A percentile compares a stretch with the other conserved stretches of the same genome.
These are phyloP conservation scores for Synanthedon tipuliformis DNA, from an alignment of 2,888 invertebrate species.

Conservation along the genomic window DNA sequence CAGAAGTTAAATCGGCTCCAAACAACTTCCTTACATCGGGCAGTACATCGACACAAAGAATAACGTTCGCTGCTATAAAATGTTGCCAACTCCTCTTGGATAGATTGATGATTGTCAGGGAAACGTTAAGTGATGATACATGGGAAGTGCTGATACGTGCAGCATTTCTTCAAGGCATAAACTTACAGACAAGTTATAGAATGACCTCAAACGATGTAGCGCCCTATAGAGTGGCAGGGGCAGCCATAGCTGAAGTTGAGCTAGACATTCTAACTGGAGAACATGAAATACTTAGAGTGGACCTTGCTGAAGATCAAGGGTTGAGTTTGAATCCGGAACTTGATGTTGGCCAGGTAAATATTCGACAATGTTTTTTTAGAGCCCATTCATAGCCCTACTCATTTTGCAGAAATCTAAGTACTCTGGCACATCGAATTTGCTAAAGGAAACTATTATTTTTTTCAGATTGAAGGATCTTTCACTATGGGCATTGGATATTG, in stretches of 20 bases:
- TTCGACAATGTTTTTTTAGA: no score
- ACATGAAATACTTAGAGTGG: slow-evolving; percentile 60
- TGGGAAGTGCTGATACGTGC: slow-evolving; percentile 28
- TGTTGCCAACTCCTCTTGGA: slow-evolving; percentile 43
- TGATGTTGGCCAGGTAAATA: slow-evolving; percentile 64
- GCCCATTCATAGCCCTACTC: neutral
- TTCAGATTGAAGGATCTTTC: slow-evolving; percentile 75
- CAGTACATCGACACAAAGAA: slow-evolving; percentile 45
- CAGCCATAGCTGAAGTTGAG: slow-evolving; percentile 70
- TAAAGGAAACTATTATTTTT: neutral
- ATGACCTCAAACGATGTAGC: slow-evolving; percentile 18
- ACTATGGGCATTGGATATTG: slow-evolving; percentile 75
- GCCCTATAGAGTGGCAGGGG: slow-evolving; percentile 61
- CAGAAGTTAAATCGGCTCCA: slow-evolving; percentile 70
- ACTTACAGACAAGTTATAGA: slow-evolving; percentile 21
- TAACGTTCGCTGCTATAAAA: slow-evolving; percentile 25
- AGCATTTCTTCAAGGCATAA: slow-evolving; percentile 17
- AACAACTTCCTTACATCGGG: slow-evolving; percentile 76
- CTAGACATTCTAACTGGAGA: slow-evolving; percentile 75
- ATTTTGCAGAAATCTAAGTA: neutral
- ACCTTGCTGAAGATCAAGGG: slow-evolving; percentile 70
- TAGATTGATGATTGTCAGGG: slow-evolving; percentile 33
- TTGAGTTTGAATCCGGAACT: slow-evolving; percentile 66
- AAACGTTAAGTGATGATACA: slow-evolving; percentile 24
- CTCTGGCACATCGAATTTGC: slow-evolving; percentile 13